Conservation (phyloP, 2,797 vertebrate species). For the Pipistrellus pygmaeus region DNA sequence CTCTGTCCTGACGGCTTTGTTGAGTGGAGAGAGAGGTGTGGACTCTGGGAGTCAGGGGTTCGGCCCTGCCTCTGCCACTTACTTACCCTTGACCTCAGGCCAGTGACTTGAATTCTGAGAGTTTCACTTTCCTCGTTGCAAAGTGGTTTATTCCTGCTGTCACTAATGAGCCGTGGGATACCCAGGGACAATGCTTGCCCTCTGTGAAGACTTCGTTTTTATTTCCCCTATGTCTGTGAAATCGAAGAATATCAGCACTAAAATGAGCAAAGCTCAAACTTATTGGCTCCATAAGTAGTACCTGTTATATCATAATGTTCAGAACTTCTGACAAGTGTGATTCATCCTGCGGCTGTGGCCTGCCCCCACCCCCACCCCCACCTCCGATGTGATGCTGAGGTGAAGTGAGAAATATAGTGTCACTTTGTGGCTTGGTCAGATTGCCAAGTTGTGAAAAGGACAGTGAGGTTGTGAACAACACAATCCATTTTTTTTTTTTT, state of each 20-base stretch:
- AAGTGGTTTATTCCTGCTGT: neutral
- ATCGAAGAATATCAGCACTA: neutral
- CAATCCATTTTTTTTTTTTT: neutral
- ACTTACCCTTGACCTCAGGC: neutral
- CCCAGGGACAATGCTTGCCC: neutral
- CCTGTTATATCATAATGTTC: neutral
- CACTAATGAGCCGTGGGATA: neutral
- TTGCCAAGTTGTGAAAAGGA: slow-evolving; percentile 42
- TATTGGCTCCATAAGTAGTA: neutral
- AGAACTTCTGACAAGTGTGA: neutral
- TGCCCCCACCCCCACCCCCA: neutral
- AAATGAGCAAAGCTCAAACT: neutral
- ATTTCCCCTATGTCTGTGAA: neutral
- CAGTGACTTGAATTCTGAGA: neutral
- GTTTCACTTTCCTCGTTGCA: neutral
- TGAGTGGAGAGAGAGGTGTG: neutral
- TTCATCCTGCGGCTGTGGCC: neutral
- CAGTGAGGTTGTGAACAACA: neutral
- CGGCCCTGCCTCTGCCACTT: neutral
- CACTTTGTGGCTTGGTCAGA: slow-evolving; percentile 48
- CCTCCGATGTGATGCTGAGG: neutral
- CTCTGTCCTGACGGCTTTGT: neutral
- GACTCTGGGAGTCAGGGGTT: neutral
- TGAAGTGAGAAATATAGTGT: slow-evolving; percentile 61
- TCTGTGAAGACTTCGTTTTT: neutral